phyloP scores from a whole-genome alignment of 2,888 invertebrate genomes.

The Campoletis raptor region DNA sequence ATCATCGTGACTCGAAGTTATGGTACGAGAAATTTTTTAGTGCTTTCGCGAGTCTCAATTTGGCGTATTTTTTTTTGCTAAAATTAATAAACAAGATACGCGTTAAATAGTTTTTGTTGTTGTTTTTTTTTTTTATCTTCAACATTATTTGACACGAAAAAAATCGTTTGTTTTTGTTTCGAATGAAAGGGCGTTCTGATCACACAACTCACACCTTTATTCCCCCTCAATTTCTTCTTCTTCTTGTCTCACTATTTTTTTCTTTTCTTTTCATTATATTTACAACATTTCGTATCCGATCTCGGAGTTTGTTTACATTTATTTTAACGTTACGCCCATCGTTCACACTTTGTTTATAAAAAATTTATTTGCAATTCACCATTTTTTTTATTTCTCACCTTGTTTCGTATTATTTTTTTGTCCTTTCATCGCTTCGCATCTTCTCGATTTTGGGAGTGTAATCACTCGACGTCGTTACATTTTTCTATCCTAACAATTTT shows the following conservation, averaged over 20 bases:
- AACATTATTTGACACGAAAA: neutral
- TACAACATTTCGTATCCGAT: constrained; percentile 67
- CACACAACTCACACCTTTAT: constrained; percentile 11
- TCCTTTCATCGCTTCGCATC: constrained; percentile 10
- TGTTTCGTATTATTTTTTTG: constrained; percentile 25
- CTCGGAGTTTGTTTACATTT: constrained; percentile 57
- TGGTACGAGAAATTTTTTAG: neutral
- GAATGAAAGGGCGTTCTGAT: constrained; percentile 3
- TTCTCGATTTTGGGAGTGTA: neutral
- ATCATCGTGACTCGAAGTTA: neutral
- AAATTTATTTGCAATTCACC: constrained; percentile 73
- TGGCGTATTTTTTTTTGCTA: neutral
- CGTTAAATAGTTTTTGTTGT: neutral
- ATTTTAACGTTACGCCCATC: constrained; percentile 62
- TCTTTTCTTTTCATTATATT: constrained; percentile 57
- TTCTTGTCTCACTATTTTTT: constrained; percentile 30
- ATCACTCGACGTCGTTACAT: constrained; percentile 39
- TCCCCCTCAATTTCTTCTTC: constrained; percentile 26
- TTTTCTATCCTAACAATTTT: constrained; percentile 46
- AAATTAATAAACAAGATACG: constrained; percentile 51
- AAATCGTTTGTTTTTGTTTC: constrained; percentile 16
- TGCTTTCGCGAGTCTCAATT: neutral
- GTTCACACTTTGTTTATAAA: constrained; percentile 66
- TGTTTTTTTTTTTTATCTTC: constrained; percentile 39
- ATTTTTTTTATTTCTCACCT: constrained; percentile 21